Evolutionary conservation across 2,113 vertebrate species (phyloP).

Genomic region (Mobula hypostoma): DNA sequence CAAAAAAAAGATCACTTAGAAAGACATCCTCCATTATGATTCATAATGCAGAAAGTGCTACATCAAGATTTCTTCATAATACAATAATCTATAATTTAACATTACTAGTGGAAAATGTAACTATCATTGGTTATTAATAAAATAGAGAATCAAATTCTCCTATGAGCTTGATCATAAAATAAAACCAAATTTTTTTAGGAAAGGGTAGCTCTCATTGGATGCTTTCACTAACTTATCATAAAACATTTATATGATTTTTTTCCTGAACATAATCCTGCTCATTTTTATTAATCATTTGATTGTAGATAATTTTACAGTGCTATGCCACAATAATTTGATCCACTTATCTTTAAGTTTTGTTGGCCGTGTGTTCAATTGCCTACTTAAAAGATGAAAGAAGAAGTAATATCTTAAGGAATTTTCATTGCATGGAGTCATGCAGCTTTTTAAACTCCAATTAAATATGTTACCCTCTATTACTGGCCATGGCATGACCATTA

Average conservation of each 20-base stretch:
- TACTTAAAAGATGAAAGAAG: not conserved
- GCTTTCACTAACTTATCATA: constrained; percentile 7
- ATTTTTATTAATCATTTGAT: not conserved
- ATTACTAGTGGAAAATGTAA: not conserved
- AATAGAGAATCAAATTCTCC: constrained; percentile 6
- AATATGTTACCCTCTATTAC: not conserved
- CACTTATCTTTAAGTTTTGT: constrained; percentile 1
- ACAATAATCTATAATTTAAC: constrained; percentile 33
- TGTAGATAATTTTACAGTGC: not conserved
- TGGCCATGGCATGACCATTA: not conserved
- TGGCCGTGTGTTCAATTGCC: constrained; percentile 16
- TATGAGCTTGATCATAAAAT: constrained; percentile 9
- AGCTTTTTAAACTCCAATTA: not conserved
- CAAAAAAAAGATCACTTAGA: not conserved
- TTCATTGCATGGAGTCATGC: not conserved
- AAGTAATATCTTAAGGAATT: not conserved
- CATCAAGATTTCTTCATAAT: constrained; percentile 24
- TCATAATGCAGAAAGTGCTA: constrained; percentile 6
- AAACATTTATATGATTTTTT: constrained; percentile 22
- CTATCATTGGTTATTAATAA: not conserved
- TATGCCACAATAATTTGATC: not conserved
- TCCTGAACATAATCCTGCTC: not conserved
- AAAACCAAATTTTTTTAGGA: not conserved
- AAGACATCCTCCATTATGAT: constrained; percentile 3
- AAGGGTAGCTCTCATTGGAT: not conserved